These are phyloP conservation scores for Zeus faber DNA, from an alignment of 2,113 vertebrate genomes.

Conservation along the genomic window DNA sequence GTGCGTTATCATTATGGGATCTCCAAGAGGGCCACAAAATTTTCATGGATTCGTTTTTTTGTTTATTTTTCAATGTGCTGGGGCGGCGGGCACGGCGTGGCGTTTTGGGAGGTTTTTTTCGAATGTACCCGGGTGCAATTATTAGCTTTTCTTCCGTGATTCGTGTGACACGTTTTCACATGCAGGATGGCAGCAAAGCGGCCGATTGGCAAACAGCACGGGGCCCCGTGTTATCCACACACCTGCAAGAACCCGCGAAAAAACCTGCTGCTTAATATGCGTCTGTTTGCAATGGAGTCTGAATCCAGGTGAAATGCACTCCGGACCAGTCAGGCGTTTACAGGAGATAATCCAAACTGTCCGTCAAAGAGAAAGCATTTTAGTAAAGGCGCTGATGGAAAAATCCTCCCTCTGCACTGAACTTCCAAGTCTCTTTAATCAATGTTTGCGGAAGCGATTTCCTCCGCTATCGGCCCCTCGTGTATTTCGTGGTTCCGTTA, in stretches of 20 bases:
- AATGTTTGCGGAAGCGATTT: too few relatives aligned
- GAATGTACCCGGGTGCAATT: too few relatives aligned
- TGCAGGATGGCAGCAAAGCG: too few relatives aligned
- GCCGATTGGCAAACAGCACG: conserved; percentile 34
- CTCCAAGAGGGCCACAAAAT: too few relatives aligned
- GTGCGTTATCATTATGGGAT: too few relatives aligned
- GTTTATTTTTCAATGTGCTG: too few relatives aligned
- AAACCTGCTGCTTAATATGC: conserved; percentile 44
- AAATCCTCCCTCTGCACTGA: background rate
- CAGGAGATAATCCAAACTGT: conserved; percentile 35
- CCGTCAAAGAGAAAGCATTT: conserved; percentile 29
- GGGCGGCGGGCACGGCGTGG: too few relatives aligned
- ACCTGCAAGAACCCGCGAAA: too few relatives aligned
- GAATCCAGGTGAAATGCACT: conserved; percentile 41
- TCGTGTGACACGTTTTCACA: too few relatives aligned
- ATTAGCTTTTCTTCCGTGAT: too few relatives aligned
- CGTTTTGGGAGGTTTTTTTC: too few relatives aligned
- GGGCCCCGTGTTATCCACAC: conserved; percentile 21
- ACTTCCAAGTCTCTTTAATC: background rate
- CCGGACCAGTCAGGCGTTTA: conserved; percentile 33
- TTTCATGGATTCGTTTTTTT: too few relatives aligned
- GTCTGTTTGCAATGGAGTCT: conserved; percentile 32
- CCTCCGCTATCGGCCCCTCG: conserved; percentile 3
- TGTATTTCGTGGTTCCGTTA: conserved; percentile 3
- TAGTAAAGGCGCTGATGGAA: conserved; percentile 8